Conservation (phyloP, 1,140 invertebrate genomes). For the Steinernema khuongi region DNA sequence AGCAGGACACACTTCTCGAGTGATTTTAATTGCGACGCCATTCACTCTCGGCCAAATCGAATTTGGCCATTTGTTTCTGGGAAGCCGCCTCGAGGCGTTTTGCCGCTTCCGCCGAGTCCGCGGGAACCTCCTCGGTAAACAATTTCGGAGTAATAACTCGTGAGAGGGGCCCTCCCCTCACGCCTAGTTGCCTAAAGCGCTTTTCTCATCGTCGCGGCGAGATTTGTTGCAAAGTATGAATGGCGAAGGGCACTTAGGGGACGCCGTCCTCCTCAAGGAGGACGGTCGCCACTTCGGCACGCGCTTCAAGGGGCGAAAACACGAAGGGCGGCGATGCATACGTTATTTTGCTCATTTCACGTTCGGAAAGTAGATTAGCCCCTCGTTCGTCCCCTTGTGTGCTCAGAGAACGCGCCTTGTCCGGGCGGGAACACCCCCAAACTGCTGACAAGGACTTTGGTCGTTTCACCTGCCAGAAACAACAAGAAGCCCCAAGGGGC, state of each 20-base stretch:
- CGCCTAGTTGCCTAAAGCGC: background rate
- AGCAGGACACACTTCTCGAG: background rate
- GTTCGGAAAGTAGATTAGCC: background rate
- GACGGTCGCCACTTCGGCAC: background rate
- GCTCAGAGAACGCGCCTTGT: too few species aligned
- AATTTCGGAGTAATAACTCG: conserved; percentile 6
- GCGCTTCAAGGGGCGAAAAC: background rate
- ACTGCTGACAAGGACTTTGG: too few species aligned
- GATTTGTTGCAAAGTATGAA: background rate
- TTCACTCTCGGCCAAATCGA: background rate
- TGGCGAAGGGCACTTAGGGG: background rate
- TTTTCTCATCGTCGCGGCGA: background rate
- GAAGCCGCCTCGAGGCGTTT: background rate
- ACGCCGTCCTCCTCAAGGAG: background rate
- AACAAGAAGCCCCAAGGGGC: too few species aligned
- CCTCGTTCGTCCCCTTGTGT: too few species aligned
- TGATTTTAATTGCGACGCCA: background rate
- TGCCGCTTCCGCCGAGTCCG: background rate
- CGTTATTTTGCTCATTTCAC: background rate
- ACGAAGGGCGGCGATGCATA: background rate
- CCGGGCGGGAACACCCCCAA: too few species aligned
- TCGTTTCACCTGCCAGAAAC: too few species aligned
- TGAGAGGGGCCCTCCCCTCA: background rate
- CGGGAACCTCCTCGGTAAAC: background rate
- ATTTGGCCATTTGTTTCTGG: conserved; percentile 6